phyloP scores from a whole-genome alignment of 2,797 vertebrate genomes.

The Thaleichthys pacificus region DNA sequence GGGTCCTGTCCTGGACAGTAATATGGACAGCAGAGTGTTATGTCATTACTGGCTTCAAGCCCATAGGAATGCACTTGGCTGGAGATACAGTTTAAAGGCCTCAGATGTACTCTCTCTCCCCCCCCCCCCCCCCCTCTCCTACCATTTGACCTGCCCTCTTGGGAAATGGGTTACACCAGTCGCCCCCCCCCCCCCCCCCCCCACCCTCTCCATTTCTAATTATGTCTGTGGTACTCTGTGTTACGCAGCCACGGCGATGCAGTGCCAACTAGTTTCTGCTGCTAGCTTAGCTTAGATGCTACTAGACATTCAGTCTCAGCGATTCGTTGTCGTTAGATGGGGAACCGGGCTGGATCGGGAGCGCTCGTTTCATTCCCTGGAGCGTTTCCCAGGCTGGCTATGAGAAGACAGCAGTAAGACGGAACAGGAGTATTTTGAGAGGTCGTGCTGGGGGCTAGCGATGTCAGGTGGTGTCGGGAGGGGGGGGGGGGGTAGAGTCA shows the following conservation, averaged over 20 bases:
- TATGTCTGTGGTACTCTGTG: neutral
- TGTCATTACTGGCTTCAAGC: slow-evolving; percentile 64
- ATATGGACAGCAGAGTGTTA: slow-evolving; percentile 42
- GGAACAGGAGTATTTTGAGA: slow-evolving; percentile 56
- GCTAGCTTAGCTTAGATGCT: neutral
- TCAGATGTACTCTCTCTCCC: slow-evolving; percentile 5
- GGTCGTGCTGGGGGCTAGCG: slow-evolving; percentile 6
- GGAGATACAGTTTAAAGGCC: slow-evolving; percentile 22
- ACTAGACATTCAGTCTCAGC: neutral
- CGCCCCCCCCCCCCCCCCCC: neutral
- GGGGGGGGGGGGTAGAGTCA: neutral
- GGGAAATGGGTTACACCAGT: slow-evolving; percentile 1
- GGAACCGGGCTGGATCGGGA: neutral
- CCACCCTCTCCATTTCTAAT: neutral
- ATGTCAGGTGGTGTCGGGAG: slow-evolving; percentile 52
- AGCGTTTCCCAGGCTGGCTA: slow-evolving; percentile 1
- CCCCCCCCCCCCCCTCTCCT: neutral
- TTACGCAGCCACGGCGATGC: neutral
- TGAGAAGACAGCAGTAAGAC: slow-evolving; percentile 13
- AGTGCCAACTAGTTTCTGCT: neutral
- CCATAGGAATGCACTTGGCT: slow-evolving; percentile 49
- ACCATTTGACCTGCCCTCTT: neutral
- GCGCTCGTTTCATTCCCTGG: neutral
- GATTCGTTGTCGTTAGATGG: neutral
- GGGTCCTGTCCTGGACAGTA: slow-evolving; percentile 5